Conservation (phyloP, 2,113 vertebrate species). For the Pipra filicauda region DNA sequence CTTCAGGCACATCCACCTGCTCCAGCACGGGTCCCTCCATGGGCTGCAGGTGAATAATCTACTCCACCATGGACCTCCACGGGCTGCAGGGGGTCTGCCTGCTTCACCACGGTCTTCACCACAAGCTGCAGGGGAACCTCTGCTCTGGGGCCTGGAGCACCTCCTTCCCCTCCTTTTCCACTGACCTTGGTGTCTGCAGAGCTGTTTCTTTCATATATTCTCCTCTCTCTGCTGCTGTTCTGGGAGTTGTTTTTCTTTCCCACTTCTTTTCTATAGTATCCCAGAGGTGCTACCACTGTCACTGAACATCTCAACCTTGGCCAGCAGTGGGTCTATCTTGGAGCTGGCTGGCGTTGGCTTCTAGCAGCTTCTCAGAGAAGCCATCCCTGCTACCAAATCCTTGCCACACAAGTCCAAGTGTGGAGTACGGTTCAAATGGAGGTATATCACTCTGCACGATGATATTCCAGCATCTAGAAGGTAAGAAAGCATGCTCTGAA, state of each 20-base stretch:
- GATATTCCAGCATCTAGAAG: background rate
- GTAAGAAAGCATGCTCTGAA: background rate
- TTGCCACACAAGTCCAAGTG: background rate
- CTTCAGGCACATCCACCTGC: background rate
- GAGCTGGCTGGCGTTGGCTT: background rate
- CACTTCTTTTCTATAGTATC: background rate
- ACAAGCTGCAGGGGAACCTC: background rate
- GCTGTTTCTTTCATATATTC: background rate
- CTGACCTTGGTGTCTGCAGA: background rate
- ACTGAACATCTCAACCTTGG: background rate
- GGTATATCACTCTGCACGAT: background rate
- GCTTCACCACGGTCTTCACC: background rate
- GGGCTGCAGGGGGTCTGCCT: background rate
- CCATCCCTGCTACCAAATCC: background rate
- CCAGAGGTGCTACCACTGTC: background rate
- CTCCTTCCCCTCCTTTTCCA: background rate
- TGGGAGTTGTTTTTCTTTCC: background rate
- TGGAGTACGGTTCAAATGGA: background rate
- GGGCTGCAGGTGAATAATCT: background rate
- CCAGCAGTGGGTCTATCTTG: background rate
- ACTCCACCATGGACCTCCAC: background rate
- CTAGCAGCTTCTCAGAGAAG: background rate
- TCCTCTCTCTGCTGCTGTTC: background rate
- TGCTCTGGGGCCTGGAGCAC: background rate
- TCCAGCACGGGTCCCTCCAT: accelerated